These are phyloP conservation scores for Strix uralensis DNA, from an alignment of 2,113 vertebrate genomes.

Conservation along the genomic window DNA sequence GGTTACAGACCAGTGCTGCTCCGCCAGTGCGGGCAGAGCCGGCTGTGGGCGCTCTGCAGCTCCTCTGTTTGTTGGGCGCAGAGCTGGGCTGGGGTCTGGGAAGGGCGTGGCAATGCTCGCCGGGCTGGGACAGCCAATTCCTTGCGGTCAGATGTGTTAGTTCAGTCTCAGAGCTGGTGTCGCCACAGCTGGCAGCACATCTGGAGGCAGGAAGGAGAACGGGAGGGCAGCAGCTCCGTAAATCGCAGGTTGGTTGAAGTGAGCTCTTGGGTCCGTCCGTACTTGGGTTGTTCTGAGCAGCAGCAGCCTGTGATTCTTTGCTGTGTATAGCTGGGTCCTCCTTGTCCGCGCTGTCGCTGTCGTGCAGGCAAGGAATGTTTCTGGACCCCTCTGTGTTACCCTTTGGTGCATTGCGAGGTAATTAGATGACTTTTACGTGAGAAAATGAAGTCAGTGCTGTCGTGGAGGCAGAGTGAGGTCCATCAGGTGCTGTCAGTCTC, in stretches of 20 bases:
- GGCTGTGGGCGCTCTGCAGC: background rate
- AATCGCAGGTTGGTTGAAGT: accelerated
- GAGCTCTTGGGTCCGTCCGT: accelerated
- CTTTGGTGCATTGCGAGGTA: accelerated
- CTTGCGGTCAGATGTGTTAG: accelerated
- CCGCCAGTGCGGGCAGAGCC: background rate
- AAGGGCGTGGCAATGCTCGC: accelerated
- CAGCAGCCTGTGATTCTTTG: accelerated
- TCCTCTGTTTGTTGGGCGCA: background rate
- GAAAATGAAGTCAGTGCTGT: background rate
- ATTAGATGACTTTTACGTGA: accelerated
- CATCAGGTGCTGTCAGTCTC: background rate
- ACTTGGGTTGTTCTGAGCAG: background rate
- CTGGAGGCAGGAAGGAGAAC: background rate
- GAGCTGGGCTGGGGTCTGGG: background rate
- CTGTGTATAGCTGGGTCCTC: accelerated
- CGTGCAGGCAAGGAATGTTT: background rate
- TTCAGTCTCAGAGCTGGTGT: background rate
- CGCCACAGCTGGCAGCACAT: constrained; percentile 18
- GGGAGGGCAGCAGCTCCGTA: background rate
- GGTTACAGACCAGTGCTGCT: background rate
- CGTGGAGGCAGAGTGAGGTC: background rate
- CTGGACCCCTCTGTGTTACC: background rate
- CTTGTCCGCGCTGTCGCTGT: accelerated
- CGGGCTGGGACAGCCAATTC: background rate